A percentile compares a stretch with the other conserved stretches of the same genome.
Evolutionary conservation across 2,888 invertebrate genomes (phyloP).

Genomic region (Geotrupes spiniger): DNA sequence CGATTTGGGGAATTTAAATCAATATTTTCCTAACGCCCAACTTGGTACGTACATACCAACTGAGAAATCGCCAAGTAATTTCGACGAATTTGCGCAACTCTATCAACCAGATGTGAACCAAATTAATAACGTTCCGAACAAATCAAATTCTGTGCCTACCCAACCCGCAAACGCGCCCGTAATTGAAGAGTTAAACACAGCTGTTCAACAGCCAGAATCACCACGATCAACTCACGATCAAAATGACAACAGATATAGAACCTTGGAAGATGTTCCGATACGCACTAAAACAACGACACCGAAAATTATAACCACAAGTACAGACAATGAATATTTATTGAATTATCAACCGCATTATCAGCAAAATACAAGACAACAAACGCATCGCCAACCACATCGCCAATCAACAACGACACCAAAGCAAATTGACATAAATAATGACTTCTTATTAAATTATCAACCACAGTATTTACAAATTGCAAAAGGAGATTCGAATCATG

Average conservation of each 20-base stretch:
- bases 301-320: constrained; percentile 14
- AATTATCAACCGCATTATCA: not conserved
- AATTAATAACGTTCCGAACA: too few relatives aligned
- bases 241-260: constrained; percentile 37
- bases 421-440: too few relatives aligned
- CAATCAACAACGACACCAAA: constrained; percentile 3
- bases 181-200: too few relatives aligned
- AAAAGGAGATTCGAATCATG: too few relatives aligned
- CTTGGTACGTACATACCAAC: not conserved
- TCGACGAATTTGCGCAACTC: not conserved
- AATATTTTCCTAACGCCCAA: not conserved
- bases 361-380: constrained; percentile 17
- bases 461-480: too few relatives aligned
- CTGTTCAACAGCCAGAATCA: not conserved
- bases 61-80: not conserved
- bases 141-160: too few relatives aligned
- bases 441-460: too few relatives aligned
- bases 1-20: too few relatives aligned
- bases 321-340: too few relatives aligned
- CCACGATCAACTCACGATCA: not conserved
- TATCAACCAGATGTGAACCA: too few relatives aligned
- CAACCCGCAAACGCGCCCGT: too few relatives aligned
- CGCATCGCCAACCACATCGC: constrained; percentile 11
- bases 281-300: constrained; percentile 22
- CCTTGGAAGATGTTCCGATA: constrained; percentile 41